phyloP scores from a whole-genome alignment of 1,140 invertebrate species.

The Caerostris extrusa region DNA sequence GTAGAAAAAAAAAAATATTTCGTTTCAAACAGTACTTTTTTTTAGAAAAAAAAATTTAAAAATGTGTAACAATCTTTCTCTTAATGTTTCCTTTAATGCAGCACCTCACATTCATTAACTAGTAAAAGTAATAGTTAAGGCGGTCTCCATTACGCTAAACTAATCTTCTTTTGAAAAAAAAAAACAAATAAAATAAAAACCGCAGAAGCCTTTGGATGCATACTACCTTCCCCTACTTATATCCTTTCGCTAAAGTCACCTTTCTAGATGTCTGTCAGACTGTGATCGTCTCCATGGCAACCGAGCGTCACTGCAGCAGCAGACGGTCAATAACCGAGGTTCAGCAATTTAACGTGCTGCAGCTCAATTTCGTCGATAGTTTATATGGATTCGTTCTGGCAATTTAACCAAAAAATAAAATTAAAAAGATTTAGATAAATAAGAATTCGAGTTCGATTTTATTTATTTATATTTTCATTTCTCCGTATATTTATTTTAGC shows the following conservation, averaged over 20 bases:
- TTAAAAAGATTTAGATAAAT: not conserved
- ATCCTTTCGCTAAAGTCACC: slow-evolving; percentile 8
- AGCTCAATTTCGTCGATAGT: not conserved
- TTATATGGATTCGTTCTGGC: not conserved
- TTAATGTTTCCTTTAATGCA: too few species aligned
- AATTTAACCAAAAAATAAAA: not conserved
- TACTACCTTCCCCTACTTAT: not conserved
- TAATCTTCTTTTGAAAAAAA: too few species aligned
- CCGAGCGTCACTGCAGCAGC: not conserved
- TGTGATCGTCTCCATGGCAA: slow-evolving; percentile 41
- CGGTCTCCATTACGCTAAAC: too few species aligned
- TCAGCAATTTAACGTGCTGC: not conserved
- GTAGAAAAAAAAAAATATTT: too few species aligned
- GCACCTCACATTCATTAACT: too few species aligned
- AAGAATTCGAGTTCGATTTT: not conserved
- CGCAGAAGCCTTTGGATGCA: not conserved
- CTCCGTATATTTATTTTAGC: not conserved
- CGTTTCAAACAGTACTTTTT: too few species aligned
- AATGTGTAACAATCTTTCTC: too few species aligned
- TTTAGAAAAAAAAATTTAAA: too few species aligned
- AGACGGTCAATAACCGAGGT: slow-evolving; percentile 68
- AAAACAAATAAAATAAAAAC: not conserved
- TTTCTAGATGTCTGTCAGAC: slow-evolving; percentile 46
- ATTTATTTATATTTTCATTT: not conserved
- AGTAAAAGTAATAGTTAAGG: too few species aligned